Evolutionary conservation across 2,113 vertebrate genomes (phyloP).

Genomic region (Bos taurus): DNA sequence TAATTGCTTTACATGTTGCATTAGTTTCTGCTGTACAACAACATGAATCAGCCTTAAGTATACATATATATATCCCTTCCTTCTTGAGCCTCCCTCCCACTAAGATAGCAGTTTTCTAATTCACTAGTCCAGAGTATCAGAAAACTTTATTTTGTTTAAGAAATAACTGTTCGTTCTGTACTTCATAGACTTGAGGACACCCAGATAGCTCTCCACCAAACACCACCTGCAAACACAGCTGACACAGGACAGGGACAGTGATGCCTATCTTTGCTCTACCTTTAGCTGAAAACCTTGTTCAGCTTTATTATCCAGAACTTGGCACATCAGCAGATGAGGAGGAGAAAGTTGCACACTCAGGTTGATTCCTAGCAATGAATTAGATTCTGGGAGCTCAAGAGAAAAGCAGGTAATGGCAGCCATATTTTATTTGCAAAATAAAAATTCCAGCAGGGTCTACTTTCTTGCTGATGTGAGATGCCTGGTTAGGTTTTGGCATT

Average conservation of each 20-base stretch:
- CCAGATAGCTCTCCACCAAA: background rate
- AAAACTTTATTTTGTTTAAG: background rate
- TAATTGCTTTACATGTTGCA: background rate
- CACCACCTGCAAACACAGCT: background rate
- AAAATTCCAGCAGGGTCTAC: background rate
- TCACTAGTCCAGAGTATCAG: background rate
- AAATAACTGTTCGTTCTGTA: background rate
- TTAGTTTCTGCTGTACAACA: background rate
- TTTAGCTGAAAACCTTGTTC: background rate
- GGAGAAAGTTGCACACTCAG: background rate
- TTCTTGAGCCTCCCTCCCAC: background rate
- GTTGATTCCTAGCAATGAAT: background rate
- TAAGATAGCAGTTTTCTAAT: background rate
- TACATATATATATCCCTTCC: background rate
- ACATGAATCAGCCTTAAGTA: background rate
- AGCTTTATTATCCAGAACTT: background rate
- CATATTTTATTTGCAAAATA: background rate
- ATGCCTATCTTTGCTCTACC: background rate
- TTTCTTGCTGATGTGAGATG: background rate
- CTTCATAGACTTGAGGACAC: background rate
- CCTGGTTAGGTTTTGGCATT: background rate
- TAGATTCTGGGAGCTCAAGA: background rate
- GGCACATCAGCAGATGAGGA: background rate
- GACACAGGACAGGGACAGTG: rapidly evolving
- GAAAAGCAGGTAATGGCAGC: background rate